Evolutionary conservation across 2,113 vertebrate genomes (phyloP), one percentile per base, ranked within the genome.

Genomic region (Chionis minor): DNA sequence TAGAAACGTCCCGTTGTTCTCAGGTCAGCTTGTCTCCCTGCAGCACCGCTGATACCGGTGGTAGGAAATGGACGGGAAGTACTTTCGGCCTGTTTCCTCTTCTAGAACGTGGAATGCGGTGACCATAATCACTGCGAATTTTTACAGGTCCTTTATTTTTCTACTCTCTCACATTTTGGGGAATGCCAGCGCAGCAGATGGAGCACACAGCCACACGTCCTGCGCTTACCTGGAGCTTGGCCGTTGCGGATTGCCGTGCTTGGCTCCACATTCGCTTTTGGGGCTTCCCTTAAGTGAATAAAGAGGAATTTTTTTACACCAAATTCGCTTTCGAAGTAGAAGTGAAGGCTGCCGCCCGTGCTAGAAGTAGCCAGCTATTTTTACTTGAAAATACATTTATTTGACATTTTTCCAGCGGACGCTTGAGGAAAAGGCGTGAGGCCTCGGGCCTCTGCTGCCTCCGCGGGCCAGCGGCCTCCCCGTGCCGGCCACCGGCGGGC

Each of bases 71-170:
- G 16, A 2, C 0, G 16, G 47, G 15, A 66, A 9, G 44, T 2
- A 7, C 35, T 32, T 49, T 30, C 0, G 2, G 30, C 30, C 26
- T 1, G 5, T 4, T 73, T 56, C 58, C 20, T 28, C 8, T 13
- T 3, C 58, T 5, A 30, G 10, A 49, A 28, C 1, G 0, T 2
- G 51, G 14, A 32, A 42, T 8, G 1, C 1, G 5, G 22, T 7
- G 21, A 42, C 49, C 4, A 1, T 6, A n/a, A 38, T 6, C 1
- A 1, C 13, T 1, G 0, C 0, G 2, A 6, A 5, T 4, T 26
- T 38, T 14, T 15, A 71, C 12, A 45, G 19, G 38, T 14, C 4
- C 20, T 88, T 70, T 10, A 3, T 72, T 82, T 72, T 24, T 21
- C 61, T 58, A 2, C 44, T 8, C 6, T 2, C 18, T 7, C 4